phyloP scores from a whole-genome alignment of 2,797 vertebrate genomes.

The Hemitrygon akajei region DNA sequence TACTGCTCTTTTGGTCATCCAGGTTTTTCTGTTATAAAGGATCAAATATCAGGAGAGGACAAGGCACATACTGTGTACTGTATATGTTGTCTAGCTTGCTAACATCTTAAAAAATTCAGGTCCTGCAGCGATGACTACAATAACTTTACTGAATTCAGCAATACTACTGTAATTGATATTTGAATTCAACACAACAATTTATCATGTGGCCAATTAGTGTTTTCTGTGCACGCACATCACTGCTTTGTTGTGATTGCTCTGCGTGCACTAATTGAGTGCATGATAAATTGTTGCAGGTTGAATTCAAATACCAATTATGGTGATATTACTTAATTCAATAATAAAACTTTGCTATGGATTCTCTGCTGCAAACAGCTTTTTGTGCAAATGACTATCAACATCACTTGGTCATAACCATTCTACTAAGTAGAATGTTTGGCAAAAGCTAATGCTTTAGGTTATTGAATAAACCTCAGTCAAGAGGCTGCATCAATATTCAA shows the following conservation, averaged over 20 bases:
- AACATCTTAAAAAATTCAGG: not conserved
- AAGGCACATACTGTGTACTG: not conserved
- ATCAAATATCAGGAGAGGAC: not conserved
- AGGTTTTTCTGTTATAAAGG: not conserved
- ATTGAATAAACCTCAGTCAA: too few relatives aligned
- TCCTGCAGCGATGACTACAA: not conserved
- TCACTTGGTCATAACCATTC: not conserved
- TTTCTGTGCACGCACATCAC: not conserved
- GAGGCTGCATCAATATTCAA: too few relatives aligned
- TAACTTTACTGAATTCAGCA: not conserved
- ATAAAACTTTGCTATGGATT: not conserved
- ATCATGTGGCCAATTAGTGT: not conserved
- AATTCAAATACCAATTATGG: not conserved
- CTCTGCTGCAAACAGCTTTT: not conserved
- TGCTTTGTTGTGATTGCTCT: not conserved
- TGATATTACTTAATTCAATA: not conserved
- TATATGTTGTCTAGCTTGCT: not conserved
- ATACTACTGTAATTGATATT: not conserved
- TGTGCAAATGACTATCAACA: too few relatives aligned
- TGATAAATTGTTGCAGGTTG: not conserved
- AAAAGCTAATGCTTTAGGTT: too few relatives aligned
- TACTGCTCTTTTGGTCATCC: not conserved
- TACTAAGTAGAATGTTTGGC: not conserved
- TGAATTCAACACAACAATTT: not conserved
- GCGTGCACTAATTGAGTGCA: not conserved